phyloP scores from a whole-genome alignment of 2,888 invertebrate species.

The Napeogenes inachia region DNA sequence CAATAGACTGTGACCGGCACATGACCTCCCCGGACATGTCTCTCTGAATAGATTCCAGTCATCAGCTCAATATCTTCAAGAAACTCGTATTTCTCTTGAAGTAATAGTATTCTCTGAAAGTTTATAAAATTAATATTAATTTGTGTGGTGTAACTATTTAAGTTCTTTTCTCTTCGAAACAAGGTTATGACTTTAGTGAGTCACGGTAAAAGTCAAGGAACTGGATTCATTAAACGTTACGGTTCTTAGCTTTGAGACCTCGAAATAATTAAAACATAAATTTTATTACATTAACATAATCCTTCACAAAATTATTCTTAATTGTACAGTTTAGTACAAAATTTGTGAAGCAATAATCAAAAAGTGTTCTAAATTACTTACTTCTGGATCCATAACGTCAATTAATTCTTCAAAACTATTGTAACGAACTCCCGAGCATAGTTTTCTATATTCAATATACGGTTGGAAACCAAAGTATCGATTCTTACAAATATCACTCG shows the following conservation, averaged over 20 bases:
- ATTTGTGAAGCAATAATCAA: not conserved
- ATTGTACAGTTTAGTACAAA: too few species aligned
- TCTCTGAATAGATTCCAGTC: slow-evolving; percentile 90
- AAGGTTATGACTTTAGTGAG: not conserved
- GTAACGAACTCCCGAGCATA: slow-evolving; percentile 83
- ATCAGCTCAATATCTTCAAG: slow-evolving; percentile 91
- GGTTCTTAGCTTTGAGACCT: not conserved
- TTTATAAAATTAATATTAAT: not conserved
- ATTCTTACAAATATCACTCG: slow-evolving; percentile 52
- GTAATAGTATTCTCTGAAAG: slow-evolving; percentile 38
- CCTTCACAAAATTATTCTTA: too few species aligned
- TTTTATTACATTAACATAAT: too few species aligned
- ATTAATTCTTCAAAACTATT: slow-evolving; percentile 83
- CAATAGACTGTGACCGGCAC: slow-evolving; percentile 92
- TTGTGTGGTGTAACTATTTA: not conserved
- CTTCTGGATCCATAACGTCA: slow-evolving; percentile 75
- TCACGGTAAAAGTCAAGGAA: not conserved
- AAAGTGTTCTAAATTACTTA: slow-evolving; percentile 23
- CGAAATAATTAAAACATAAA: too few species aligned
- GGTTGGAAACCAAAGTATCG: slow-evolving; percentile 89
- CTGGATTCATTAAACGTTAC: slow-evolving; percentile 10
- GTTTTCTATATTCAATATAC: slow-evolving; percentile 89
- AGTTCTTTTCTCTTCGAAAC: slow-evolving; percentile 2
- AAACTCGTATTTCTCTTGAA: slow-evolving; percentile 55
- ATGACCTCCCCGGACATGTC: slow-evolving; percentile 86